These are phyloP conservation scores for Lepidochitona cinerea DNA, from an alignment of 2,888 invertebrate genomes.

Conservation along the genomic window DNA sequence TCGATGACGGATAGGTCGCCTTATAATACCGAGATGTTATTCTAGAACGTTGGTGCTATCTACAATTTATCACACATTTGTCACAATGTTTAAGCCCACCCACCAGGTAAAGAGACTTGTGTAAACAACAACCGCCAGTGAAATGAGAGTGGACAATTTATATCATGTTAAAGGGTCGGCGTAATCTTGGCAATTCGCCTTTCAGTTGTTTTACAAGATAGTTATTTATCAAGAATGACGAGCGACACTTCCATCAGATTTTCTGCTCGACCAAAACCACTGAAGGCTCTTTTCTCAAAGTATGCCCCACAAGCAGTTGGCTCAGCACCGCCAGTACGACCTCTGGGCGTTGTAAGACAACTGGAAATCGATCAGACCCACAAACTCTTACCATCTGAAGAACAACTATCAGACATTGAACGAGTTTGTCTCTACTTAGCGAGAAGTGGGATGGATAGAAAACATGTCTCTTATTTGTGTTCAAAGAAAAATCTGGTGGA, in stretches of 20 bases:
- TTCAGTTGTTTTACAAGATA: no score
- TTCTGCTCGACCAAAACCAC: background rate
- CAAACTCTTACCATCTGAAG: background rate
- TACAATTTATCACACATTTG: no score
- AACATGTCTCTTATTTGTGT: background rate
- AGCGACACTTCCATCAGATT: background rate
- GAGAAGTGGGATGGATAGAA: background rate
- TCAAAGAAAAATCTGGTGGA: background rate
- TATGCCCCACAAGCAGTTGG: background rate
- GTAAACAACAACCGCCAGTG: no score
- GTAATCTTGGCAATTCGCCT: no score
- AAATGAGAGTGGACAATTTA: no score
- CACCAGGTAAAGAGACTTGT: no score
- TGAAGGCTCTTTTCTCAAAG: background rate
- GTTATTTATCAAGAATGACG: background rate
- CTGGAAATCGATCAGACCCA: background rate
- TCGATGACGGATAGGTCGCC: no score
- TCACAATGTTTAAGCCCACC: no score
- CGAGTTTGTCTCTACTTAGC: background rate
- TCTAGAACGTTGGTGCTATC: no score
- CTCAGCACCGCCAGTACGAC: background rate
- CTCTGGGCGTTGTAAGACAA: background rate
- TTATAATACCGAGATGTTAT: no score
- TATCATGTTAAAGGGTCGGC: no score
- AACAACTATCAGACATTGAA: background rate